A percentile compares a stretch with the other conserved stretches of the same genome.
Conservation (phyloP, 1,140 invertebrate genomes). For the Macrotrachela quadricornifera region DNA sequence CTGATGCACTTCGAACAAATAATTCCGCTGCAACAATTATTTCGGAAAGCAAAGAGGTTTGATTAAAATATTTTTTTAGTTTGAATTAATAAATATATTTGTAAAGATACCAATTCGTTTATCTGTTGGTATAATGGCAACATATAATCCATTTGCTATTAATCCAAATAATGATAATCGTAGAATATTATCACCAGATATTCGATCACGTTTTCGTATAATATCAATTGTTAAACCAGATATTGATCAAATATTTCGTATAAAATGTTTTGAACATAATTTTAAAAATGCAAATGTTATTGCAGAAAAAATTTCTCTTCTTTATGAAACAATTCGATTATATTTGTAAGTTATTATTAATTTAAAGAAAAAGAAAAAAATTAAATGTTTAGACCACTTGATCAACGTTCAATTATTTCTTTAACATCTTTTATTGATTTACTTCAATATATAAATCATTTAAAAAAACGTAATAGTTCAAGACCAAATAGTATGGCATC, state of each 20-base stretch:
- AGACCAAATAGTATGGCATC: conserved; percentile 3
- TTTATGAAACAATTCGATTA: not conserved
- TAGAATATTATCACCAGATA: conserved; percentile 13
- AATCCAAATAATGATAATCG: too few species aligned
- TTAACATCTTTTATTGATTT: not conserved
- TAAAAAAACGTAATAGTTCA: not conserved
- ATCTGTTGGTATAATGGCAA: too few species aligned
- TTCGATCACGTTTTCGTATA: conserved; percentile 21
- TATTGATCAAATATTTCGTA: conserved; percentile 18
- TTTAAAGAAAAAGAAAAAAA: not conserved
- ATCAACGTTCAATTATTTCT: not conserved
- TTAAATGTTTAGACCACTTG: too few species aligned
- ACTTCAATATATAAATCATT: not conserved
- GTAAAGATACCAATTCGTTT: too few species aligned
- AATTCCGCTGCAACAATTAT: not conserved
- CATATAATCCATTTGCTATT: too few species aligned
- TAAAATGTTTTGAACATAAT: conserved; percentile 22
- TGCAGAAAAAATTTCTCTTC: conserved; percentile 10
- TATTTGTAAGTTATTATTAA: not conserved
- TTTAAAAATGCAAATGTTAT: conserved; percentile 21
- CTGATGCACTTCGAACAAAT: conserved; percentile 13
- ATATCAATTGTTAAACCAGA: conserved; percentile 24
- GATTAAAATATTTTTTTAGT: too few species aligned
- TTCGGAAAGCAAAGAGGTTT: conserved; percentile 1
- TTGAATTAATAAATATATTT: too few species aligned